Evolutionary conservation across 2,113 vertebrate genomes (phyloP).

Genomic region (Scomber scombrus): DNA sequence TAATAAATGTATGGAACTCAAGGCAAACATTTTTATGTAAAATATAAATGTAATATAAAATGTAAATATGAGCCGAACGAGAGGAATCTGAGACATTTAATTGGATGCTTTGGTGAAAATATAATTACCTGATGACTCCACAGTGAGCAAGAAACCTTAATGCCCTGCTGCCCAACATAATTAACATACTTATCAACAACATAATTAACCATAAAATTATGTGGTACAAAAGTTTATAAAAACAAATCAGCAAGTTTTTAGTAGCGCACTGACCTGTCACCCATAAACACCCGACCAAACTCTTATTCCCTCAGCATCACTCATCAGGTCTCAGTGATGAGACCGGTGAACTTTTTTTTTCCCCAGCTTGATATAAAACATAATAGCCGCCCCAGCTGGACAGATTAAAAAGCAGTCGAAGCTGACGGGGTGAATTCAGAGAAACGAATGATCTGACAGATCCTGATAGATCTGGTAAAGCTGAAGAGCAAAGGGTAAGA

Average conservation of each 20-base stretch:
- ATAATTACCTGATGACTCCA: constrained; percentile 36
- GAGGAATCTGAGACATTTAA: constrained; percentile 29
- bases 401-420: constrained; percentile 54
- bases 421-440: constrained; percentile 54
- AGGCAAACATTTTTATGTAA: neutral
- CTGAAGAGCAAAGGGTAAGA: neutral
- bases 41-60: no score
- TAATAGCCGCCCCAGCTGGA: constrained; percentile 40
- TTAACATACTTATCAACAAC: no score
- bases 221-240: constrained; percentile 10
- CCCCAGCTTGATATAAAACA: constrained; percentile 30
- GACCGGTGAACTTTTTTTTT: constrained; percentile 4
- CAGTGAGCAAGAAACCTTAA: constrained; percentile 42
- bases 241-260: constrained; percentile 17
- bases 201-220: constrained; percentile 22
- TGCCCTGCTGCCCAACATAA: constrained; percentile 35
- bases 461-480: constrained; percentile 54
- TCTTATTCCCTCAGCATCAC: constrained; percentile 15
- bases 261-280: constrained; percentile 18
- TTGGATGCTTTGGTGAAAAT: constrained; percentile 34
- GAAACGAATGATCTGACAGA: constrained; percentile 60
- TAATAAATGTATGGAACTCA: constrained; percentile 12
- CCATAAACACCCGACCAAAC: constrained; percentile 3
- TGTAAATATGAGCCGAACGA: neutral
- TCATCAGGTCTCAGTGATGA: constrained; percentile 31